phyloP scores from a whole-genome alignment of 64 coral and sea anemone genomes.

The Astreopora myriophthalma region DNA sequence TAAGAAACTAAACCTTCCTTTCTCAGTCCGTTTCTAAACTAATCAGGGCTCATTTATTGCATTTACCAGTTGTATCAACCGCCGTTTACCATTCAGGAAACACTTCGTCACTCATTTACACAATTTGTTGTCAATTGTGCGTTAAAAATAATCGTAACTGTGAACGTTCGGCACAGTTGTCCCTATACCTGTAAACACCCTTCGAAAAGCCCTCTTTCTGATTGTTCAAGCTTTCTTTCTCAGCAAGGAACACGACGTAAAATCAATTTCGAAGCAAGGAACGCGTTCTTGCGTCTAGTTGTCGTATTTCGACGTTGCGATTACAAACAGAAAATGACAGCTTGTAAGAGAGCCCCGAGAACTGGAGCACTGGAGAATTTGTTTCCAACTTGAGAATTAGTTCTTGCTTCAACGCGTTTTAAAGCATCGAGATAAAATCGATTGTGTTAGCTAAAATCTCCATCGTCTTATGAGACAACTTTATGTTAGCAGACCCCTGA shows the following conservation, averaged over 20 bases:
- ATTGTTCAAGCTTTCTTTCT: neutral
- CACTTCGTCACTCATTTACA: constrained; percentile 32
- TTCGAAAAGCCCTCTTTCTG: neutral
- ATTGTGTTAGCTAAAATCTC: neutral
- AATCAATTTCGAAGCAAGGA: neutral
- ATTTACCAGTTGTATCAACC: neutral
- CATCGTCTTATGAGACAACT: constrained; percentile 12
- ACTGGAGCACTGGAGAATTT: neutral
- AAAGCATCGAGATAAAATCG: constrained; percentile 15
- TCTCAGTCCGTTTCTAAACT: neutral
- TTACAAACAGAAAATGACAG: constrained; percentile 47
- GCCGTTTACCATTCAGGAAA: neutral
- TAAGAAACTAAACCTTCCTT: neutral
- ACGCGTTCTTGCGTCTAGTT: neutral
- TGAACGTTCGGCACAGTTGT: neutral
- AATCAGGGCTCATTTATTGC: neutral
- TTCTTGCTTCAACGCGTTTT: neutral
- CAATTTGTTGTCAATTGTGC: constrained; percentile 24
- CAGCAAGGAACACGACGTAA: neutral
- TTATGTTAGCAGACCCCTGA: neutral
- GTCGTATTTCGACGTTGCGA: constrained; percentile 15
- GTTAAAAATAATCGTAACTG: constrained; percentile 9
- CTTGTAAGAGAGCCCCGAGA: neutral
- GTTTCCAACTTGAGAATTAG: neutral
- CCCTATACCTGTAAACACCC: constrained; percentile 6